Conservation (phyloP, 2,113 vertebrate genomes). For the Brevimyrus niger region DNA sequence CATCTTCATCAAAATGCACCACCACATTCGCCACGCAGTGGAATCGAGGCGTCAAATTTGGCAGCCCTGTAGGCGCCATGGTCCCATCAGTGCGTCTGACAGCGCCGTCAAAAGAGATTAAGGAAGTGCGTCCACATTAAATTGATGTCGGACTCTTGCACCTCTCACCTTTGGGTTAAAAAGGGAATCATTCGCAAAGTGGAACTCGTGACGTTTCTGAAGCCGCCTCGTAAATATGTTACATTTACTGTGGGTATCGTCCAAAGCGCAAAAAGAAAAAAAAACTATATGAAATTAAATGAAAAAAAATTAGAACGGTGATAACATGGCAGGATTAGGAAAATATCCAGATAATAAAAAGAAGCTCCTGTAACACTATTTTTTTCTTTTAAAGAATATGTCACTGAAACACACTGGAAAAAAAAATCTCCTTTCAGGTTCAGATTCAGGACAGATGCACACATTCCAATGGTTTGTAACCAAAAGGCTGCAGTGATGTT, state of each 20-base stretch:
- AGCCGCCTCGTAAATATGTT: not conserved
- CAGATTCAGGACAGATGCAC: not conserved
- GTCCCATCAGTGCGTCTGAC: not conserved
- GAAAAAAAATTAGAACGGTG: not conserved
- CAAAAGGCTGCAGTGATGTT: not conserved
- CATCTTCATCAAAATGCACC: not conserved
- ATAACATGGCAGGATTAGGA: not conserved
- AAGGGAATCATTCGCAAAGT: not conserved
- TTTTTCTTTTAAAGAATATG: not conserved
- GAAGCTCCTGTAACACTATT: not conserved
- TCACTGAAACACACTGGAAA: not conserved
- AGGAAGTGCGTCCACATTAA: not conserved
- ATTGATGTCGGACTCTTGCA: not conserved
- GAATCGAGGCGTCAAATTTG: not conserved
- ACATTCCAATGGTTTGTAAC: not conserved
- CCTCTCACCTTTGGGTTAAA: not conserved
- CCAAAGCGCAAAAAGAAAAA: not conserved
- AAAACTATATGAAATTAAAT: too few species aligned
- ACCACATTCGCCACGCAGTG: not conserved
- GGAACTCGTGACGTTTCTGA: not conserved
- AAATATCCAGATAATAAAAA: not conserved
- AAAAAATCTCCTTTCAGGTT: not conserved
- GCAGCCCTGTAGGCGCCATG: not conserved
- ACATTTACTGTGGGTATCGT: not conserved
- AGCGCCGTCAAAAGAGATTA: not conserved